Evolutionary conservation across 2,113 vertebrate genomes (phyloP).

Genomic region (Arizona elegans): DNA sequence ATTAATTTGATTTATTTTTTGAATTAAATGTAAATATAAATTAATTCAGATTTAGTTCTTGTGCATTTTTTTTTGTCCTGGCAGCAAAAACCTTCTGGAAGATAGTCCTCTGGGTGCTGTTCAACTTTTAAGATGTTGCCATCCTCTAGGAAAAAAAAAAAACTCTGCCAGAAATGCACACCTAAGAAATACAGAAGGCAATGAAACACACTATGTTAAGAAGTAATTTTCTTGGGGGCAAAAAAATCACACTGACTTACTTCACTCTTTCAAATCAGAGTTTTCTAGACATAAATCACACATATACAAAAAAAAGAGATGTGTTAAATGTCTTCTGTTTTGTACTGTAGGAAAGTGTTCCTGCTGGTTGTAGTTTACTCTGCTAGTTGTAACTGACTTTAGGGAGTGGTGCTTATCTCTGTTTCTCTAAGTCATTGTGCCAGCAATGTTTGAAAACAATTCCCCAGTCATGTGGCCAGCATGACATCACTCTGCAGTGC

Average conservation of each 20-base stretch:
- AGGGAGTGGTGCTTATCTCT: neutral
- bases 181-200: neutral
- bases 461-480: neutral
- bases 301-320: neutral
- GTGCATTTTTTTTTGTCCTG: neutral
- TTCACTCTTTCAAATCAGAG: neutral
- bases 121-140: neutral
- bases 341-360: neutral
- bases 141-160: neutral
- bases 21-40: neutral
- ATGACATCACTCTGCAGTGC: neutral
- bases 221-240: neutral
- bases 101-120: neutral
- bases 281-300: neutral
- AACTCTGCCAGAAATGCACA: neutral
- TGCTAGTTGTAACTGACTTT: neutral
- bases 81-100: neutral
- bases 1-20: neutral
- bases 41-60: neutral
- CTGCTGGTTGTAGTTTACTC: neutral
- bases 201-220: fast-evolving
- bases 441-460: neutral
- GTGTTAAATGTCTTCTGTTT: conserved; percentile 13
- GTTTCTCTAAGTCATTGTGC: neutral
- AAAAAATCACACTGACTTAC: fast-evolving